Conservation (phyloP, 2,113 vertebrate genomes). For the Malurus alboscapulatus region DNA sequence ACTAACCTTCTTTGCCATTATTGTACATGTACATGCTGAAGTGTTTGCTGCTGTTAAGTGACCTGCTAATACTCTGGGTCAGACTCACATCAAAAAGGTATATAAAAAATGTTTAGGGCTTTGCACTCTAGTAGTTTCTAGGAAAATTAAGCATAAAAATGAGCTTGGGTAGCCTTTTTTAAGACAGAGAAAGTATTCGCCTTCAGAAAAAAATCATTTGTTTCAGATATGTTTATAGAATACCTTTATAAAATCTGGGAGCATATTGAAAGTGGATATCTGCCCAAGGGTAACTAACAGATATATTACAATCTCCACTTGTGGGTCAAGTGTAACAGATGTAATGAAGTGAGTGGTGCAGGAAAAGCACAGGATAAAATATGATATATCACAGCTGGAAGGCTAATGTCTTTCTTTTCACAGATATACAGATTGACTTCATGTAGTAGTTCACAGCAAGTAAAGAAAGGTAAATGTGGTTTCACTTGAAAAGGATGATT, state of each 20-base stretch:
- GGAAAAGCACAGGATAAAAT: neutral
- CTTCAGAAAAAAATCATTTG: neutral
- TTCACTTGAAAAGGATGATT: neutral
- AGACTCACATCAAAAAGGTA: neutral
- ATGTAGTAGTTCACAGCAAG: neutral
- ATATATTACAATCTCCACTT: neutral
- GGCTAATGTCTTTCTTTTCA: neutral
- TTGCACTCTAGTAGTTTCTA: neutral
- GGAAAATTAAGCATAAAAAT: neutral
- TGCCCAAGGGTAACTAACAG: neutral
- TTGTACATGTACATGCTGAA: neutral
- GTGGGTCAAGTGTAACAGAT: neutral
- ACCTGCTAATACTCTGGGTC: neutral
- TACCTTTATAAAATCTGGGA: neutral
- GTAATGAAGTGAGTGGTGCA: neutral
- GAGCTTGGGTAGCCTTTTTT: neutral
- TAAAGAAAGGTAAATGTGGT: neutral
- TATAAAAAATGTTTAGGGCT: neutral
- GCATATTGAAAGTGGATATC: neutral
- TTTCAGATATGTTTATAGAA: neutral
- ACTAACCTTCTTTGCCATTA: neutral
- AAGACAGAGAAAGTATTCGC: neutral
- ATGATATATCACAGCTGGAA: neutral
- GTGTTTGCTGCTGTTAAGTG: neutral
- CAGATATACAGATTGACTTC: neutral